Conservation (phyloP, 1,140 invertebrate species). For the Bursaphelenchus mucronatus region DNA sequence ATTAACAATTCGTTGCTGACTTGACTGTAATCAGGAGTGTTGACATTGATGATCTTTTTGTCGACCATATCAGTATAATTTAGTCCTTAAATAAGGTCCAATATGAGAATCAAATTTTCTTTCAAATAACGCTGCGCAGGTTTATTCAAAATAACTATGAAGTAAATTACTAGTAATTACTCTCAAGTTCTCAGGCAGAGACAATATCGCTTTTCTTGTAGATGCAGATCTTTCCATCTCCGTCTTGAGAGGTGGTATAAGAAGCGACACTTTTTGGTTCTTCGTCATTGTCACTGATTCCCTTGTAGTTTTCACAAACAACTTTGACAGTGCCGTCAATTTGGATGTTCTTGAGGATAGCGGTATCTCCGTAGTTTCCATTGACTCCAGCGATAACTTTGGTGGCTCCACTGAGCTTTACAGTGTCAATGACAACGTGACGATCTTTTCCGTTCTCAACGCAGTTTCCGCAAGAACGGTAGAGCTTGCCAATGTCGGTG, state of each 20-base stretch:
- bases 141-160: too few species aligned
- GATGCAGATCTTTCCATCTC: conserved; percentile 11
- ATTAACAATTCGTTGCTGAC: too few species aligned
- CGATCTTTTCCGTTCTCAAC: neutral
- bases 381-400: neutral
- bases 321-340: neutral
- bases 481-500: conserved; percentile 16
- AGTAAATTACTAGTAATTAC: too few species aligned
- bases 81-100: too few species aligned
- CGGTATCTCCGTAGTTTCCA: conserved; percentile 13
- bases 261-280: too few species aligned
- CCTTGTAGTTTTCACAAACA: conserved; percentile 1
- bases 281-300: neutral
- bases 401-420: conserved; percentile 5
- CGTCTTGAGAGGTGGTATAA: neutral
- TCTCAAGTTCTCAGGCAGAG: too few species aligned
- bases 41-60: too few species aligned
- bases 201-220: conserved; percentile 9
- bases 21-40: too few species aligned
- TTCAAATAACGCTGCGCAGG: too few species aligned
- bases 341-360: conserved; percentile 17
- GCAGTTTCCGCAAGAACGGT: conserved; percentile 16
- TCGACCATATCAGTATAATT: too few species aligned
- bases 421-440: conserved; percentile 4
- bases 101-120: too few species aligned